These are phyloP conservation scores for Menidia menidia DNA, from an alignment of 2,797 vertebrate species.

Conservation along the genomic window DNA sequence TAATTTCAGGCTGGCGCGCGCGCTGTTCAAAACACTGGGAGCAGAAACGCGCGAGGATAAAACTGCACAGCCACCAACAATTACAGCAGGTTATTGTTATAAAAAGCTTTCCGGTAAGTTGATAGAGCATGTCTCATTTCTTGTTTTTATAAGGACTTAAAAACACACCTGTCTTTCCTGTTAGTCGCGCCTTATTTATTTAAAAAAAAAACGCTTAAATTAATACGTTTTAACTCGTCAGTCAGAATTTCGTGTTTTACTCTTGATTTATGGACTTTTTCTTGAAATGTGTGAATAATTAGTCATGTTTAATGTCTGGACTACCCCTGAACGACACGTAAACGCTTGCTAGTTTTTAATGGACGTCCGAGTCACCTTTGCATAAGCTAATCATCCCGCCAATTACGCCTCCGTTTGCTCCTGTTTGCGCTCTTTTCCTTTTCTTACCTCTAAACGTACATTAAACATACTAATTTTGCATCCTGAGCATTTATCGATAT, in stretches of 20 bases:
- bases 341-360: not conserved
- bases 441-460: no score
- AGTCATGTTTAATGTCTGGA: not conserved
- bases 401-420: constrained; percentile 22
- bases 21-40: constrained; percentile 67
- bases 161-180: not conserved
- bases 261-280: not conserved
- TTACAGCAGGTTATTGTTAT: not conserved
- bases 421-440: not conserved
- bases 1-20: constrained; percentile 58
- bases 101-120: constrained; percentile 24
- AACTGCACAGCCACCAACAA: no score
- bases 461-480: not conserved
- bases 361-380: not conserved
- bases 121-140: rapidly evolving
- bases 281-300: not conserved
- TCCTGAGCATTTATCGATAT: not conserved
- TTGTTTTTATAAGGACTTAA: not conserved
- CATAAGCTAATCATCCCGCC: constrained; percentile 52
- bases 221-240: not conserved
- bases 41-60: constrained; percentile 51
- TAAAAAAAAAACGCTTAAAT: no score
- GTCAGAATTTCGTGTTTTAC: not conserved
- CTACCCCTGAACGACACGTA: rapidly evolving
- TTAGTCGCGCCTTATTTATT: not conserved